phyloP scores from a whole-genome alignment of 2,113 vertebrate genomes.

The Planiliza haematocheilus region DNA sequence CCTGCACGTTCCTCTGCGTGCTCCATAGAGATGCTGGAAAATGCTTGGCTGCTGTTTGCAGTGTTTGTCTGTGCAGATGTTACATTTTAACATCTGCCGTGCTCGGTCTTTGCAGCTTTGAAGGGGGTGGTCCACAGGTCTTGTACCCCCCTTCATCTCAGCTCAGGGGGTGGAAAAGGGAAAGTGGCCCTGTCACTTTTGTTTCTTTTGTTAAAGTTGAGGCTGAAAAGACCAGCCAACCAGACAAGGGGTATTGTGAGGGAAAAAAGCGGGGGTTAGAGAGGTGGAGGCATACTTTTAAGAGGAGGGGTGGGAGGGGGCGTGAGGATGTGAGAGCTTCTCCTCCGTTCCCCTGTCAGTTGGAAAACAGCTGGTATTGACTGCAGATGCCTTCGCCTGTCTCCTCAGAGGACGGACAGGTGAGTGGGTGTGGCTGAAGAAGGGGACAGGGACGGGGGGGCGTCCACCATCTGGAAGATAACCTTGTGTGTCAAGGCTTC shows the following conservation, averaged over 20 bases:
- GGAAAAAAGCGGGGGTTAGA: constrained; percentile 24
- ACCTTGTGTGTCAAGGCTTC: not conserved
- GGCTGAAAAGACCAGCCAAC: constrained; percentile 80
- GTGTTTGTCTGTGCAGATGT: not conserved
- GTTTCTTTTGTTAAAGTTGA: constrained; percentile 78
- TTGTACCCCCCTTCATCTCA: not conserved
- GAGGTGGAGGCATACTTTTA: constrained; percentile 22
- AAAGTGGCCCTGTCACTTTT: constrained; percentile 72
- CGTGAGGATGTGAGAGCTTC: constrained; percentile 10
- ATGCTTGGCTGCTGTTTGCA: not conserved
- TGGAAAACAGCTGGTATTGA: constrained; percentile 71
- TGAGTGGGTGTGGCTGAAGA: constrained; percentile 62
- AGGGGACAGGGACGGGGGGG: constrained; percentile 3
- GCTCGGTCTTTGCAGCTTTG: not conserved
- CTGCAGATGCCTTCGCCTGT: constrained; percentile 13
- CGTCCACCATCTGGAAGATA: constrained; percentile 45
- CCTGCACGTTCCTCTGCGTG: not conserved
- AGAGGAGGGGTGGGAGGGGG: not conserved
- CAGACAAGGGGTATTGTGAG: constrained; percentile 48
- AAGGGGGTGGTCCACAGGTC: constrained; percentile 35
- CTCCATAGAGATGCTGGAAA: constrained; percentile 1
- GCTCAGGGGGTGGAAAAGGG: constrained; percentile 11
- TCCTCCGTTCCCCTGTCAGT: constrained; percentile 40
- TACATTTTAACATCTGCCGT: constrained; percentile 4
- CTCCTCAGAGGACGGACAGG: constrained; percentile 58